Conservation (phyloP, 2,888 invertebrate species). For the Tethea ocularis region DNA sequence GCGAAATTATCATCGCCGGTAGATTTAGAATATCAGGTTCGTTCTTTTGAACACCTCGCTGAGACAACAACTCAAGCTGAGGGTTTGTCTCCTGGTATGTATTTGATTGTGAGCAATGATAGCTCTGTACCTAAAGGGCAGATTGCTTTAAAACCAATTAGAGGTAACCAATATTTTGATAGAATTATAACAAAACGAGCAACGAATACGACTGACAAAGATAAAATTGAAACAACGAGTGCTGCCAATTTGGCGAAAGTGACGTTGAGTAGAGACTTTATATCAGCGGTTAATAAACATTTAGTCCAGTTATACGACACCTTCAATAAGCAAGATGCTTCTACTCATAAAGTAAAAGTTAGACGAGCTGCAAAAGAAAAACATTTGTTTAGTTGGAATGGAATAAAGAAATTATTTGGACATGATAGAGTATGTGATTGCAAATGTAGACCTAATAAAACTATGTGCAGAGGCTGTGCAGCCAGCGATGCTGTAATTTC, state of each 20-base stretch:
- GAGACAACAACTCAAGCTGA: conserved; percentile 12
- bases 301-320: conserved; percentile 49
- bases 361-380: conserved; percentile 12
- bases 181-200: conserved; percentile 17
- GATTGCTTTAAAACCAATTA: conserved; percentile 50
- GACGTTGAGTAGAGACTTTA: conserved; percentile 53
- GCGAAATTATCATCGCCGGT: conserved; percentile 65
- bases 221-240: conserved; percentile 31
- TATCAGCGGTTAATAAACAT: conserved; percentile 54
- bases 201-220: conserved; percentile 14
- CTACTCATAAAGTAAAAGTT: conserved; percentile 19
- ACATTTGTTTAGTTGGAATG: conserved; percentile 44
- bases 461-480: conserved; percentile 66
- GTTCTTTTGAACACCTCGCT: conserved; percentile 45
- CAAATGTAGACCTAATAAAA: conserved; percentile 55
- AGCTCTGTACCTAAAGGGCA: conserved; percentile 36
- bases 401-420: conserved; percentile 54
- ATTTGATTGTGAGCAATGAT: conserved; percentile 52
- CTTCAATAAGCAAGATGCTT: conserved; percentile 19
- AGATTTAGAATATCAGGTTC: conserved; percentile 66
- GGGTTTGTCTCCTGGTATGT: conserved; percentile 51
- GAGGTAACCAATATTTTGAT: conserved; percentile 26
- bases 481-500: conserved; percentile 65
- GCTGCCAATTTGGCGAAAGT: conserved; percentile 37
- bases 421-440: conserved; percentile 62